Percentiles rank a stretch among this genome's conserved stretches.
Conservation (phyloP, 2,888 invertebrate genomes). For the Eristalis pertinax region DNA sequence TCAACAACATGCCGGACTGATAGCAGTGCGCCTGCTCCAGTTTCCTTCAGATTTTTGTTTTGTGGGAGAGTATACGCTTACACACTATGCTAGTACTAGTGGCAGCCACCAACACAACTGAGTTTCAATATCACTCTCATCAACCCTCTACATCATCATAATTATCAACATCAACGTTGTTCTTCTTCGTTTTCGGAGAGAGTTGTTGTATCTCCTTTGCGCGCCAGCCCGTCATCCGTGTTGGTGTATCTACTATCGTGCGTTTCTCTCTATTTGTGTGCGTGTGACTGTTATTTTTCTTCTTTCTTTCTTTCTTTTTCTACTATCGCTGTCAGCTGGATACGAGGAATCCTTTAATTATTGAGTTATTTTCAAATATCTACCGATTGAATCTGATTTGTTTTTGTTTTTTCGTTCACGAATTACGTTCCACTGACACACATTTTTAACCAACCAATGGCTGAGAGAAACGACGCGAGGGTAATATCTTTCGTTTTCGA, state of each 20-base stretch:
- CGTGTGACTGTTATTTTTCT: too few relatives aligned
- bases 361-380: slow-evolving; percentile 46
- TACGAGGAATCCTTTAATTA: slow-evolving; percentile 43
- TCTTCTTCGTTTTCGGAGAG: slow-evolving; percentile 25
- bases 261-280: slow-evolving; percentile 8
- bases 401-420: not conserved
- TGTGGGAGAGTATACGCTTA: not conserved
- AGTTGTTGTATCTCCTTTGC: slow-evolving; percentile 34
- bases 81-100: slow-evolving; percentile 9
- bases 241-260: slow-evolving; percentile 28
- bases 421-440: slow-evolving; percentile 29
- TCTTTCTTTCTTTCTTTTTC: slow-evolving; percentile 7
- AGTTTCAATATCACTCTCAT: slow-evolving; percentile 54
- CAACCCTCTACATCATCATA: slow-evolving; percentile 55
- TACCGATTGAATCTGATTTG: slow-evolving; percentile 32
- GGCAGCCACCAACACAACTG: slow-evolving; percentile 51
- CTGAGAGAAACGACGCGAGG: not conserved
- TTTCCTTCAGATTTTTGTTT: not conserved
- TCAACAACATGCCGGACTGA: slow-evolving; percentile 68
- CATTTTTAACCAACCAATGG: not conserved
- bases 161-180: slow-evolving; percentile 22
- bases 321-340: slow-evolving; percentile 60
- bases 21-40: slow-evolving; percentile 68
- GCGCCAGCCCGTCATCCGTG: slow-evolving; percentile 30
- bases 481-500: not conserved